Evolutionary conservation across 2,888 invertebrate genomes (phyloP), one percentile per base, ranked within the genome.

Genomic region (Bimastos eiseni): DNA sequence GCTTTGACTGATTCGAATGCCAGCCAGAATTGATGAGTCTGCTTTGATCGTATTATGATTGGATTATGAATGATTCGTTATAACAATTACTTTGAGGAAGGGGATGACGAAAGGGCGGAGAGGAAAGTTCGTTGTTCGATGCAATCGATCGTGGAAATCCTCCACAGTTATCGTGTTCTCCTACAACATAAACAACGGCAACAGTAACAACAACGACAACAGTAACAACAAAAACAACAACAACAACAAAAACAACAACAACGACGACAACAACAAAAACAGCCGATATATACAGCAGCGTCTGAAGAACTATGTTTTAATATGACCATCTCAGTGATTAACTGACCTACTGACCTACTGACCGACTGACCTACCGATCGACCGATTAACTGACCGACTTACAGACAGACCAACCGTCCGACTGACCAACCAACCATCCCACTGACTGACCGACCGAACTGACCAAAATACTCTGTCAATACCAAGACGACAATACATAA

Each of bases 91-190:
- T 37, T 89, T 89, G 37, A 89, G 90, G 24, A 89, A 89, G 11
- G 90, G 90, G 24, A 89, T 36, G 83, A 89, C 90, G 83, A 89
- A 89, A 37, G 90, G 90, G 17, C 90, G n/a, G 19, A 89, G 70
- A 89, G 90, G 90, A 70, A 89, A 89, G 70, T 89, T 89, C 5
- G 90, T 89, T 34, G 90, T 70, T 55, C 44, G 70, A 24, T 89
- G 90, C 34, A 89, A 37, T 33, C 70, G 49, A 55, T 49, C 90
- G 83, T 89, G 90, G 36, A 89, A 89, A n/a, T 89, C 90, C 44
- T 89, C 90, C 6, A 89, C 44, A 89, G 36, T 89, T 21, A 89
- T 44, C 36, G 44, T 30, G 33, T 89, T 89, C 5, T 89, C 44
- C 89, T 89, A 44, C 6, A 38, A 33, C n/a, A 49, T 19, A 15